Base-by-base conservation (phyloP, 2,888 invertebrate species). In the Troides oblongomaculatus region DNA sequence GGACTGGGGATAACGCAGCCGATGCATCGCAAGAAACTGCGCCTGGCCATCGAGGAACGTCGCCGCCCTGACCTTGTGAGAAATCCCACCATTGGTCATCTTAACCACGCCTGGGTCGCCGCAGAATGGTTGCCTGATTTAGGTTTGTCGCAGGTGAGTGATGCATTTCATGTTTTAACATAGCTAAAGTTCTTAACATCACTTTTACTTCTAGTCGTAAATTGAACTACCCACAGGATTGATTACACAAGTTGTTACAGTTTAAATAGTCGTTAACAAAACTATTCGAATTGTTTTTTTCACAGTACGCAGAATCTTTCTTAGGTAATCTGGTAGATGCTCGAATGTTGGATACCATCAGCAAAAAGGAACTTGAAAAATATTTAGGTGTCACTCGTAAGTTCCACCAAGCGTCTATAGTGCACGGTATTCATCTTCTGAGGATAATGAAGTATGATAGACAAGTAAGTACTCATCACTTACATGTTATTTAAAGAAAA, bases 351-450 rank as follows among this genome's bases (percentile, higher is more conserved):
- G 98, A 98, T 83, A 97, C 97, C 71, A 94, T 99, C 77, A 97
- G 97, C 80, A 97, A 98, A 88, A 98, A 98, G 83, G 98, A 99
- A 84, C 92, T 99, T 80, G 98, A 98, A 87, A 98, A 98, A 87
- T 96, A 97, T 84, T 94, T 99, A 68, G 97, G 97, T 10, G 97
- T 99, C 12, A 97, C 97, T 56, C 94, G 98, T 73, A 98, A 98
- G 88, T 98, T 98, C 88, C 98, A 98, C 91, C 98, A 98, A 89
- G 97, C 97, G 14, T 98, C 98, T 77, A 96, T 99, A 77, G 97
- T 98, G 66, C 98, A 98, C 83, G 98, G 97, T 71, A 97, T 99
- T 75, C 98, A 98, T 90, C 93, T 99, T 77, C 93, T 99, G 76
- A 94, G 98, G 75, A 97, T 97, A 92, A 95, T 98, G 92, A 97